phyloP scores from a whole-genome alignment of 2,113 vertebrate species.

The Ptilorrhoa leucosticta region DNA sequence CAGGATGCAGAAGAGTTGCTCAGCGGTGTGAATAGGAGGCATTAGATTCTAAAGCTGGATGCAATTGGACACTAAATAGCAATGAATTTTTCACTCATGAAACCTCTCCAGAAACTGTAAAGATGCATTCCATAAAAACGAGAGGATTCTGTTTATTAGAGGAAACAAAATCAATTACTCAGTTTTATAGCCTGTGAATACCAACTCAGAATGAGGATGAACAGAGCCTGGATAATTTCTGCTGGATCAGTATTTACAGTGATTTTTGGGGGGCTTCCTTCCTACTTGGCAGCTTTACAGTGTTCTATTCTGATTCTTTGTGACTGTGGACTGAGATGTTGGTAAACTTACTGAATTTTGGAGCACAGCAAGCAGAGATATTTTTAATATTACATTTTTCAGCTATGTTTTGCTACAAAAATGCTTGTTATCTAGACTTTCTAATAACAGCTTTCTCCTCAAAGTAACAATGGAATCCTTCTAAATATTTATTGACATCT shows the following conservation, averaged over 20 bases:
- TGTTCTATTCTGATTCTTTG: not conserved
- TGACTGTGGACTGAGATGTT: not conserved
- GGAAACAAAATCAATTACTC: not conserved
- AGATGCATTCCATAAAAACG: not conserved
- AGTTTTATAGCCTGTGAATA: not conserved
- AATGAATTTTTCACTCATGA: not conserved
- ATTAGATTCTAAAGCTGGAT: slow-evolving; percentile 1
- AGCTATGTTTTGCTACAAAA: not conserved
- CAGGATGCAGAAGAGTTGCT: not conserved
- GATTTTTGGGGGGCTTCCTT: not conserved
- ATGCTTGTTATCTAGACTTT: not conserved
- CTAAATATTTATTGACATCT: not conserved
- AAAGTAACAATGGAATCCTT: not conserved
- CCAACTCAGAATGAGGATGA: not conserved
- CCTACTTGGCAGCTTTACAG: not conserved
- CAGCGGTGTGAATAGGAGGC: not conserved
- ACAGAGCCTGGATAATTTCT: not conserved
- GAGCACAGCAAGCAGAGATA: not conserved
- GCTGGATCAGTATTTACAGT: not conserved
- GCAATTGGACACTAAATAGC: slow-evolving; percentile 20
- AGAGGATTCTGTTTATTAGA: not conserved
- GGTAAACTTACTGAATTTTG: not conserved
- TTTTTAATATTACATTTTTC: not conserved
- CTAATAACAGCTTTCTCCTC: not conserved
- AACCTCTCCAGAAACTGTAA: not conserved